Percentiles rank a stretch among this genome's conserved stretches.
phyloP scores from a whole-genome alignment of 2,113 vertebrate genomes.

The Chaetorhynchus papuensis region DNA sequence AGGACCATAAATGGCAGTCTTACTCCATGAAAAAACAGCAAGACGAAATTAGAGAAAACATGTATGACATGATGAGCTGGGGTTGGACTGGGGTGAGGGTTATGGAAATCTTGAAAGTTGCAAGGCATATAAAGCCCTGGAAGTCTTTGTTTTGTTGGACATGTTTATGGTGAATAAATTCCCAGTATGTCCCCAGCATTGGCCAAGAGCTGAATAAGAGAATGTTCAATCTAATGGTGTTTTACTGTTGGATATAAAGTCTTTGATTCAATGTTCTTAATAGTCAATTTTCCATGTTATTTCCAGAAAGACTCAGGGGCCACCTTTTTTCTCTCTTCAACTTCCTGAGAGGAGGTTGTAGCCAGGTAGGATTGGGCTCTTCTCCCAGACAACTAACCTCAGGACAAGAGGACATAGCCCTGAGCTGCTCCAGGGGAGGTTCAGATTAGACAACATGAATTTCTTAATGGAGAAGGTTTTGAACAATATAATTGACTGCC shows the following conservation, averaged over 20 bases:
- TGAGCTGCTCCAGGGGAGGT: neutral
- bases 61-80: rapidly evolving
- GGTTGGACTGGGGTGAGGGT: neutral
- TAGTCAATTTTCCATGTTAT: neutral
- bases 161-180: neutral
- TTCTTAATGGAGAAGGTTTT: neutral
- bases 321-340: neutral
- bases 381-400: neutral
- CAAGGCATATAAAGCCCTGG: neutral
- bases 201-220: neutral
- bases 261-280: neutral
- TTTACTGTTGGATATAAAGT: neutral
- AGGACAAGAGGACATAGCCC: neutral
- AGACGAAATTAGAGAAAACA: neutral
- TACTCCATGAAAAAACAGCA: neutral
- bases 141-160: neutral
- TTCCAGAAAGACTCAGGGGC: neutral
- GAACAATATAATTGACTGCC: neutral
- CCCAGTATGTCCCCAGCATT: neutral
- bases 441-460: neutral
- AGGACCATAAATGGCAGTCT: neutral
- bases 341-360: neutral
- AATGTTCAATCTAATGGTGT: rapidly evolving
- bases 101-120: neutral
- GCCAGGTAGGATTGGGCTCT: neutral